A percentile compares a stretch with the other conserved stretches of the same genome.
These are phyloP conservation scores for Daktulosphaira vitifoliae DNA, from an alignment of 1,140 invertebrate species.

Conservation along the genomic window DNA sequence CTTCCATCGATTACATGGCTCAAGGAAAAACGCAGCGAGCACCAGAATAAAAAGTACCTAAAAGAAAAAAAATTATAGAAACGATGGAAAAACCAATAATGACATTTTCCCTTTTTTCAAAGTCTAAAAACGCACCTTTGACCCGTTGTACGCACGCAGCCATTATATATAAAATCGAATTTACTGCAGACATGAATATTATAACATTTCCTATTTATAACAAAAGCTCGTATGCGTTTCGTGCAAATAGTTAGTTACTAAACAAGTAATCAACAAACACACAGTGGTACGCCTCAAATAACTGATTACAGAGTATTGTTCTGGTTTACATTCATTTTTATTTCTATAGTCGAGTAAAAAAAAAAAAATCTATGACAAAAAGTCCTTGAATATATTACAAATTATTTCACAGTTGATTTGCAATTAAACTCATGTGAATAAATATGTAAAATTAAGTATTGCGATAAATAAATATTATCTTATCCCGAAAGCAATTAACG, in stretches of 20 bases:
- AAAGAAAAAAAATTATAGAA: background rate
- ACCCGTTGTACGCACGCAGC: constrained; percentile 7
- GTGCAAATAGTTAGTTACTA: background rate
- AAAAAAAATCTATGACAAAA: too few species aligned
- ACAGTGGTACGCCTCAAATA: background rate
- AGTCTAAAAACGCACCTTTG: constrained; percentile 12
- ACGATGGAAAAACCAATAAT: constrained; percentile 9
- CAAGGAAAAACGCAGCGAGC: background rate
- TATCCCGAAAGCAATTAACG: too few species aligned
- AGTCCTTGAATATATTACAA: too few species aligned
- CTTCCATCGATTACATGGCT: constrained; percentile 8
- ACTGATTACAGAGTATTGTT: too few species aligned
- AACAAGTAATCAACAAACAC: background rate
- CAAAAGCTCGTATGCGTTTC: background rate
- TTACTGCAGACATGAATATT: constrained; percentile 15
- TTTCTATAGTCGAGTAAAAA: too few species aligned
- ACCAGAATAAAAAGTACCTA: too few species aligned
- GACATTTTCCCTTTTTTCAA: constrained; percentile 1
- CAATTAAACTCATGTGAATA: too few species aligned
- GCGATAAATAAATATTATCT: too few species aligned
- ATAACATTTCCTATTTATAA: background rate
- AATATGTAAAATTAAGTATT: too few species aligned
- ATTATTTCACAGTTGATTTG: too few species aligned
- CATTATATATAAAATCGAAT: constrained; percentile 6
- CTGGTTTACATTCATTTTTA: too few species aligned